Evolutionary conservation across 2,797 vertebrate genomes (phyloP).

Genomic region (Mico argentatus): DNA sequence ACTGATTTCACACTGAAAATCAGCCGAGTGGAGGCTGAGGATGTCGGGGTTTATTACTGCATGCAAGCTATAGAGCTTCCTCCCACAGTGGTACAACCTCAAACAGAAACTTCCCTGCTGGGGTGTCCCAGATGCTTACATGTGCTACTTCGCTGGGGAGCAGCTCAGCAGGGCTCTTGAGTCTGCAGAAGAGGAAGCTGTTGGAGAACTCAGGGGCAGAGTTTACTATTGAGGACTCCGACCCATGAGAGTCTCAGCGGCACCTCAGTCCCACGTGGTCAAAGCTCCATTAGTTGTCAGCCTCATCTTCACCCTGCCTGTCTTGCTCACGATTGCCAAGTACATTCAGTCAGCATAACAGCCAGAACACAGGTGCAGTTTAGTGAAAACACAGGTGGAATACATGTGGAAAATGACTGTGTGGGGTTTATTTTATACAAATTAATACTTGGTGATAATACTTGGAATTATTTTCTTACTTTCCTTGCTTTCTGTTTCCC

Average conservation of each 20-base stretch:
- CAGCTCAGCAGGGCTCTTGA: background rate
- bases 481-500: background rate
- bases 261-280: background rate
- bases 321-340: background rate
- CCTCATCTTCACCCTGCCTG: background rate
- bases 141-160: background rate
- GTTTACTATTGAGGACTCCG: background rate
- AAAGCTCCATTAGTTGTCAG: background rate
- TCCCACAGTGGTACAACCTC: background rate
- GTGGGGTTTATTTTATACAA: background rate
- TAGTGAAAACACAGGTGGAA: background rate
- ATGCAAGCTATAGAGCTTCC: fast-evolving
- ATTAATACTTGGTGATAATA: background rate
- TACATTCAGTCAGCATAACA: background rate
- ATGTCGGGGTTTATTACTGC: background rate
- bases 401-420: background rate
- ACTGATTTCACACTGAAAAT: background rate
- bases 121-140: background rate
- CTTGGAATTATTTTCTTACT: background rate
- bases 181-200: background rate
- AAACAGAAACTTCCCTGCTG: background rate
- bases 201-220: background rate
- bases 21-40: background rate
- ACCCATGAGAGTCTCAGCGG: background rate
- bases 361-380: background rate